Evolutionary conservation across 1,140 invertebrate species (phyloP).

Genomic region (Heliconius himera): DNA sequence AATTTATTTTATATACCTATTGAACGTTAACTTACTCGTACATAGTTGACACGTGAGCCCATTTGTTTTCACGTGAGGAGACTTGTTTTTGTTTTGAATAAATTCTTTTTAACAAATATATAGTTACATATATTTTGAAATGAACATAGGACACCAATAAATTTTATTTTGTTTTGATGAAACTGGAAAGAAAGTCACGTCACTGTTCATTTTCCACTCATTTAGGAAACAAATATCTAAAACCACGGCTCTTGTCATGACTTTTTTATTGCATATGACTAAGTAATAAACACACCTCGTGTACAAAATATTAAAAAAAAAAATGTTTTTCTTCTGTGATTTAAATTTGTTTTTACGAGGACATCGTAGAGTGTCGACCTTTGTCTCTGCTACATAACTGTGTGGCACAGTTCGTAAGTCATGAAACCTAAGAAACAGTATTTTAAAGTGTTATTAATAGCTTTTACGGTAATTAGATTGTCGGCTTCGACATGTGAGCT

Average conservation of each 20-base stretch:
- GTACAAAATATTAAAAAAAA: no score
- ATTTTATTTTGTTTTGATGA: background rate
- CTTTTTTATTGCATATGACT: no score
- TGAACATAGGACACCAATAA: background rate
- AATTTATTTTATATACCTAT: background rate
- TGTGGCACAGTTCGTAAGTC: constrained; percentile 8
- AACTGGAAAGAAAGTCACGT: no score
- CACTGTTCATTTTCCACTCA: no score
- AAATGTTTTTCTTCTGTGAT: background rate
- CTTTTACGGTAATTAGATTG: constrained; percentile 43
- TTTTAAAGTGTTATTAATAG: constrained; percentile 33
- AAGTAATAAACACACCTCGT: no score
- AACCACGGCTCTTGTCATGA: no score
- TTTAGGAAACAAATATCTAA: no score
- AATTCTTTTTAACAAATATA: background rate
- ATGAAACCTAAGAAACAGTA: constrained; percentile 25
- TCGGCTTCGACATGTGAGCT: constrained; percentile 36
- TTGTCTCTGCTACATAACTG: background rate
- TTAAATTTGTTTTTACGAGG: background rate
- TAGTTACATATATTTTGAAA: background rate
- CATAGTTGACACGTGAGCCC: background rate
- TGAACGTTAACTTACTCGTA: background rate
- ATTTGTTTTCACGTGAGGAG: background rate
- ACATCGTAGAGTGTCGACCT: background rate
- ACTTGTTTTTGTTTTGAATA: background rate